Percentiles rank a stretch among this genome's conserved stretches.
These are phyloP conservation scores for Chaenodraco wilsoni DNA, from an alignment of 2,797 vertebrate species.

Conservation along the genomic window DNA sequence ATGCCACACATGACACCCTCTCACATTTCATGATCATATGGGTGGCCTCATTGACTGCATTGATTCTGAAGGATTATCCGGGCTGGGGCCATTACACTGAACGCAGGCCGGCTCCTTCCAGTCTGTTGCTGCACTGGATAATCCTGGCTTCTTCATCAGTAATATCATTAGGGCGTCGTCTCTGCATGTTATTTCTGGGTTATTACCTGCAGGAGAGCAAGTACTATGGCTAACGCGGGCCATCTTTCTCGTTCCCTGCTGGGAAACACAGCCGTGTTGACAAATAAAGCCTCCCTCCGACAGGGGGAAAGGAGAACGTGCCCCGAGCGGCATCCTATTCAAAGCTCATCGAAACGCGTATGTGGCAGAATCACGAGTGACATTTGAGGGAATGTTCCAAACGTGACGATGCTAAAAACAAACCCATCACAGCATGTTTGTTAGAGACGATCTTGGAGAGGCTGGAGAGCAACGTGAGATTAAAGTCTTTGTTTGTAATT, in stretches of 20 bases:
- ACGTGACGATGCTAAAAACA: constrained; percentile 56
- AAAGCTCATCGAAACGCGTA: constrained; percentile 61
- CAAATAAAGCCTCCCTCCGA: constrained; percentile 71
- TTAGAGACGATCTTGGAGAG: constrained; percentile 49
- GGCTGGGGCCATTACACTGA: constrained; percentile 70
- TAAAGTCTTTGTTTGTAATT: constrained; percentile 75
- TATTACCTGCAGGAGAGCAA: constrained; percentile 80
- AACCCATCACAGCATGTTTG: constrained; percentile 54
- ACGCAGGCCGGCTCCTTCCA: constrained; percentile 71
- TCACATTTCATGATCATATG: constrained; percentile 78
- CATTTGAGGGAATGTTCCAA: constrained; percentile 60
- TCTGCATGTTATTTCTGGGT: constrained; percentile 81
- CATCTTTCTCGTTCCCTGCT: constrained; percentile 74
- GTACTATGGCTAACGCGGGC: constrained; percentile 64
- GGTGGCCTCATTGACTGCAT: constrained; percentile 77
- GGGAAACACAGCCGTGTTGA: constrained; percentile 70
- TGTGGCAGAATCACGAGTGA: constrained; percentile 40
- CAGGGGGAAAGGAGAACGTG: constrained; percentile 42
- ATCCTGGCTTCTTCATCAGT: constrained; percentile 79
- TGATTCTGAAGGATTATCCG: constrained; percentile 79
- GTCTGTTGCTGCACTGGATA: constrained; percentile 74
- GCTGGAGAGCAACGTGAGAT: constrained; percentile 63
- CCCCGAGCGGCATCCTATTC: constrained; percentile 36
- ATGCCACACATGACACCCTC: constrained; percentile 71
- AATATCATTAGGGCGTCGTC: constrained; percentile 83